Base-by-base conservation (phyloP, 2,888 invertebrate species). In the Globia sparganii region DNA sequence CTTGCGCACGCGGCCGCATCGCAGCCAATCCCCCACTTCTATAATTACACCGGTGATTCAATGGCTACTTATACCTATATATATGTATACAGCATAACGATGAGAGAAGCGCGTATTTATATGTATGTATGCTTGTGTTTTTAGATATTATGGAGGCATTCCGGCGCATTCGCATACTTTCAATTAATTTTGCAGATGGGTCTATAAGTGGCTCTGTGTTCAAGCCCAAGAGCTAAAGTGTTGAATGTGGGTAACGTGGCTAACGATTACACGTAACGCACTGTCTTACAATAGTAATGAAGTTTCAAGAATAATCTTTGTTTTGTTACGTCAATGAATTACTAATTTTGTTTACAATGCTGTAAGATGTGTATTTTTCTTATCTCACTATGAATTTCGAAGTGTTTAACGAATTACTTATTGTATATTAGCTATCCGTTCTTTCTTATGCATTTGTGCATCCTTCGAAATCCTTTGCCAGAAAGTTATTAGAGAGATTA, bases 41-140 rank as follows among this genome's bases (percentile, higher is more conserved):
- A 96, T 96, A 96, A 96, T 96, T 96, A 96, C 96, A 95, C 93
- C 95, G 96, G 96, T 96, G 96, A 96, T 96, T 96, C 96, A 96
- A 96, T 96, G 95, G 96, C 96, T 95, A 95, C 96, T 95, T 96
- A 96, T 96, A 96, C 93, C 93, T 96, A 94, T 96, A 94, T 92
- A 91, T 92, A 92, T 92, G 92, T 95, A 94, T 92, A 93, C 90
- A 92, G 93, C 92, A 95, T 95, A 95, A 95, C 95, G 95, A 95
- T 93, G 94, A 94, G 94, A 94, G 94, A 94, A 94, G 92, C 94
- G 89, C 91, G 92, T 93, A 92, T 95, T 93, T 94, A 92, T 94
- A 93, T 94, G 94, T 94, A 93, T 94, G 94, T 94, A 94, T 94
- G 94, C 93, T 93, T 93, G 93, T 92, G 93, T 93, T 95, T 92